Conservation (phyloP, 2,113 vertebrate species). For the Protomyctophum bolini region DNA sequence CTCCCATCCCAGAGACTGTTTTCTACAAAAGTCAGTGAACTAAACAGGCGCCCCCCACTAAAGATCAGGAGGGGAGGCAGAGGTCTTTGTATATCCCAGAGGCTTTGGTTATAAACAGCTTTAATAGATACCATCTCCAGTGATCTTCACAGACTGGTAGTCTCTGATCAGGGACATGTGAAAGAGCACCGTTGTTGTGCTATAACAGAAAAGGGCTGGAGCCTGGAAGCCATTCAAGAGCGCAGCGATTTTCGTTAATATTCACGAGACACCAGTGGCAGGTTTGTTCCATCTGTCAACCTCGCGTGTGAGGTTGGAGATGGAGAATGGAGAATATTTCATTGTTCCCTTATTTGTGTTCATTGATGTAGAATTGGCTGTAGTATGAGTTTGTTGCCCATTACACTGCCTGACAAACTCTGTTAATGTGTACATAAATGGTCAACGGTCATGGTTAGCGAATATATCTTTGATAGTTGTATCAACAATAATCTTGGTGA, state of each 20-base stretch:
- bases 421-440: too few relatives aligned
- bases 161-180: slow-evolving; percentile 8
- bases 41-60: neutral
- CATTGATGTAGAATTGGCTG: too few relatives aligned
- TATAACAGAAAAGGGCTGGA: neutral
- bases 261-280: neutral
- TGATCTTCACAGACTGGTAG: neutral
- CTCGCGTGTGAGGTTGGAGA: neutral
- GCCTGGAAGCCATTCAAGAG: neutral
- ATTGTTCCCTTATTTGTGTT: neutral
- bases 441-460: too few relatives aligned
- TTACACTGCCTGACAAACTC: too few relatives aligned
- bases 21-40: neutral
- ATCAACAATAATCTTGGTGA: too few relatives aligned
- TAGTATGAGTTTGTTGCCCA: too few relatives aligned
- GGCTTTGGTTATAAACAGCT: slow-evolving; percentile 1
- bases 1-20: too few relatives aligned
- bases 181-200: neutral
- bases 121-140: slow-evolving; percentile 8
- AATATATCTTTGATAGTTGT: too few relatives aligned
- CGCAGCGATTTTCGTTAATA: neutral
- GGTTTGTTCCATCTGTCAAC: neutral
- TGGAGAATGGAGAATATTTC: neutral
- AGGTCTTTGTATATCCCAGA: neutral
- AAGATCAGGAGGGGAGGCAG: neutral